Percentiles rank a stretch among this genome's conserved stretches.
Evolutionary conservation across 2,888 invertebrate genomes (phyloP).

Genomic region (Prostheceraeus crozeri): DNA sequence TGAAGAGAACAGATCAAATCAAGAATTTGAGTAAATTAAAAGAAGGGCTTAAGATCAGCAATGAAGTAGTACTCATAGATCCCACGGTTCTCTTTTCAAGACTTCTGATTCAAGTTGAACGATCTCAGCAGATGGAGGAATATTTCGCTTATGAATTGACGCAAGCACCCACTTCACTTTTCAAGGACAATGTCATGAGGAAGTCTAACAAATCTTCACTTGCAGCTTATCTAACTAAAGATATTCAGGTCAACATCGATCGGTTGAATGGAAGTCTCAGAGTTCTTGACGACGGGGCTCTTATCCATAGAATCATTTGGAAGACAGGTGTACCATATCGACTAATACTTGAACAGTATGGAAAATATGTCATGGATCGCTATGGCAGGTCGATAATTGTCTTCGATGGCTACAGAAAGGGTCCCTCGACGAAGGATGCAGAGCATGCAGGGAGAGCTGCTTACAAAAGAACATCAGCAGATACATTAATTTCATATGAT

Average conservation of each 20-base stretch:
- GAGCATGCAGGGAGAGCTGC: constrained; percentile 11
- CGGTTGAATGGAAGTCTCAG: constrained; percentile 4
- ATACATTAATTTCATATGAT: background rate
- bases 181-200: constrained; percentile 6
- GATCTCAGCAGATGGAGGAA: constrained; percentile 20
- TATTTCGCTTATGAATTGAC: constrained; percentile 2
- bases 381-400: constrained; percentile 2
- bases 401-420: background rate
- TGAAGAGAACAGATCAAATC: constrained; percentile 14
- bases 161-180: background rate
- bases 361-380: constrained; percentile 10
- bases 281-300: background rate
- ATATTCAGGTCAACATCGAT: constrained; percentile 9
- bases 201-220: constrained; percentile 12
- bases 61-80: constrained; percentile 1
- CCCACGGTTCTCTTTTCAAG: constrained; percentile 12
- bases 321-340: constrained; percentile 10
- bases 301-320: constrained; percentile 13
- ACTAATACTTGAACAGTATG: background rate
- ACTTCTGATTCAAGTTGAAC: constrained; percentile 7
- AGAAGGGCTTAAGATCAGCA: constrained; percentile 11
- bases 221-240: constrained; percentile 4
- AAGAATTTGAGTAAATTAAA: constrained; percentile 9
- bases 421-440: constrained; percentile 8
- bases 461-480: constrained; percentile 13